phyloP scores from a whole-genome alignment of 2,797 vertebrate species.

The Sebastes nivosus region DNA sequence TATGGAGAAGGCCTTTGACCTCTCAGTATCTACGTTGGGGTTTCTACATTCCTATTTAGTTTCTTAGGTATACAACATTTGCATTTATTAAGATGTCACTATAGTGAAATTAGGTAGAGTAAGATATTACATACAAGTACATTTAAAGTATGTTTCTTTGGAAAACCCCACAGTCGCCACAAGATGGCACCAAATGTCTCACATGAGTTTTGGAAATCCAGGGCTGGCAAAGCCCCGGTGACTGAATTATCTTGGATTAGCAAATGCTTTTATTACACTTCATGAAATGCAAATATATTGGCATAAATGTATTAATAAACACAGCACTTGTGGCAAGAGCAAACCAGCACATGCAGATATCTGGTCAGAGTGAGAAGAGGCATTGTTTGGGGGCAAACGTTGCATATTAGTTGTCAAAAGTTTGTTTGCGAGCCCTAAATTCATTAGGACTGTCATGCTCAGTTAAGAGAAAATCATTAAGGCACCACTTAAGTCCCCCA shows the following conservation, averaged over 20 bases:
- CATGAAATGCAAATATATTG: constrained; percentile 71
- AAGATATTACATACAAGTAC: not conserved
- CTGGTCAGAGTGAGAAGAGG: constrained; percentile 35
- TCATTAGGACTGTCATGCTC: constrained; percentile 61
- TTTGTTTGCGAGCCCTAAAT: constrained; percentile 63
- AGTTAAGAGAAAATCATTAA: constrained; percentile 62
- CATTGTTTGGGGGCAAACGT: constrained; percentile 53
- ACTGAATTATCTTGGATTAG: constrained; percentile 47
- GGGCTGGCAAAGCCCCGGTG: constrained; percentile 5
- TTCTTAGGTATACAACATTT: not conserved
- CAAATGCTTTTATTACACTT: constrained; percentile 42
- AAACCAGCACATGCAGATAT: constrained; percentile 43
- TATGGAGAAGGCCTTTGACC: not conserved
- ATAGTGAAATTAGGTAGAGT: not conserved
- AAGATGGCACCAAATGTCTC: constrained; percentile 61
- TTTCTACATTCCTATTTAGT: not conserved
- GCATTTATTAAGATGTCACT: not conserved
- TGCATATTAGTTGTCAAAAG: constrained; percentile 65
- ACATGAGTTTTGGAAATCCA: not conserved
- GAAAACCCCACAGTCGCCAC: constrained; percentile 28
- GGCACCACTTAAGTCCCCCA: constrained; percentile 50
- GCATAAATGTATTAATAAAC: constrained; percentile 62
- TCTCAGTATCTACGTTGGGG: not conserved
- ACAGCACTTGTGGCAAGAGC: constrained; percentile 55
- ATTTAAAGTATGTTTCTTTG: not conserved